Evolutionary conservation across 1,140 invertebrate genomes (phyloP).

Genomic region (Caenorhabditis inopinata): DNA sequence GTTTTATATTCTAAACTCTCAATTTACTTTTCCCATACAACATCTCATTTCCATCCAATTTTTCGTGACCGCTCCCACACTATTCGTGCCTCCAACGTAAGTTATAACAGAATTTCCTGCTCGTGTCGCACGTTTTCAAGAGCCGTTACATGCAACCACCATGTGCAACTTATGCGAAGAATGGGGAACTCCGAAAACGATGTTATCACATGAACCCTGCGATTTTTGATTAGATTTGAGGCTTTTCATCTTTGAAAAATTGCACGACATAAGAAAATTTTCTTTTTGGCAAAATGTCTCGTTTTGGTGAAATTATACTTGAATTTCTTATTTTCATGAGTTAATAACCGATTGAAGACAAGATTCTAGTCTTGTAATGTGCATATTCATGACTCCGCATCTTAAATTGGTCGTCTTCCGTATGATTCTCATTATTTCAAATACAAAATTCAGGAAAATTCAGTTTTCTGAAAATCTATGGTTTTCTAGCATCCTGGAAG

Average conservation of each 20-base stretch:
- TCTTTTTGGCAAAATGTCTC: too few relatives aligned
- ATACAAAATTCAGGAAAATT: too few relatives aligned
- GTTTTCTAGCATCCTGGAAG: too few relatives aligned
- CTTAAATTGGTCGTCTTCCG: too few relatives aligned
- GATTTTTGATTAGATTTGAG: too few relatives aligned
- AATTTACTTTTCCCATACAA: conserved; percentile 10
- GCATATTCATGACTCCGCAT: too few relatives aligned
- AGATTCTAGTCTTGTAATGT: too few relatives aligned
- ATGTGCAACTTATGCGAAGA: not conserved
- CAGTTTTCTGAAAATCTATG: too few relatives aligned
- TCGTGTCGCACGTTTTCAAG: not conserved
- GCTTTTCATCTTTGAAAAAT: too few relatives aligned
- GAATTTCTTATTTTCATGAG: not conserved
- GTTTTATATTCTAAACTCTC: not conserved
- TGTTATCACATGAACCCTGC: not conserved
- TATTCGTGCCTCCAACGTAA: conserved; percentile 17
- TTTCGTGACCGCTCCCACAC: not conserved
- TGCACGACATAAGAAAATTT: too few relatives aligned
- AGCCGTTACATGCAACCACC: conserved; percentile 6
- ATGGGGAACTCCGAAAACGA: not conserved
- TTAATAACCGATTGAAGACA: not conserved
- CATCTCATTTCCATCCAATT: not conserved
- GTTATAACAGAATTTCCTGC: conserved; percentile 23
- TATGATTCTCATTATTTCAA: too few relatives aligned
- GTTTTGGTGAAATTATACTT: too few relatives aligned